Conservation (phyloP, 2,888 invertebrate genomes). For the Neocrepidodera transversa region DNA sequence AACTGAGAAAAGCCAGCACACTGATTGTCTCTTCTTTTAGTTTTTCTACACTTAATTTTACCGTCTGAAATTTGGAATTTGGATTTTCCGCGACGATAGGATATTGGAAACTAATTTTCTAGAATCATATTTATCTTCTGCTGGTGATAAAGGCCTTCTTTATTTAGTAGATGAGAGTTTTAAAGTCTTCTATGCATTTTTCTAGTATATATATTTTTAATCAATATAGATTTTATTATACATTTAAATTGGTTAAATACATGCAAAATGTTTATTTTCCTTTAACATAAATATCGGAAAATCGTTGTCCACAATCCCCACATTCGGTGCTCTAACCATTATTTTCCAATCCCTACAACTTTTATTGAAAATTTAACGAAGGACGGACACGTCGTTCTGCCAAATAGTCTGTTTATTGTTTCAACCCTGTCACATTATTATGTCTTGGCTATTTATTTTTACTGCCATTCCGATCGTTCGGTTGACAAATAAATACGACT, state of each 20-base stretch:
- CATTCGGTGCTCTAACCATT: too few relatives aligned
- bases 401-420: constrained; percentile 43
- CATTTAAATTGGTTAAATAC: too few relatives aligned
- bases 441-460: constrained; percentile 42
- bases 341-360: constrained; percentile 11
- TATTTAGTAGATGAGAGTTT: background rate
- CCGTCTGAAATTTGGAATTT: constrained; percentile 8
- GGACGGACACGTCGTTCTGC: constrained; percentile 29
- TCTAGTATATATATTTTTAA: too few relatives aligned
- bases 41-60: constrained; percentile 22
- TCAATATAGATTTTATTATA: too few relatives aligned
- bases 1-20: constrained; percentile 18
- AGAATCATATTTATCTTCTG: constrained; percentile 7
- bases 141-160: constrained; percentile 5
- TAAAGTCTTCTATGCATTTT: background rate
- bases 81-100: background rate
- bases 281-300: too few relatives aligned
- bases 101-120: constrained; percentile 11
- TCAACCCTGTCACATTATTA: constrained; percentile 39
- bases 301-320: too few relatives aligned
- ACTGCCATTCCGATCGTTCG: constrained; percentile 22
- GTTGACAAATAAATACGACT: constrained; percentile 3
- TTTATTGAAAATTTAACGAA: constrained; percentile 43
- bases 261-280: too few relatives aligned
- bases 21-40: constrained; percentile 17